Base-by-base conservation (phyloP, 1,140 invertebrate species). In the Cyclargus thomasi region DNA sequence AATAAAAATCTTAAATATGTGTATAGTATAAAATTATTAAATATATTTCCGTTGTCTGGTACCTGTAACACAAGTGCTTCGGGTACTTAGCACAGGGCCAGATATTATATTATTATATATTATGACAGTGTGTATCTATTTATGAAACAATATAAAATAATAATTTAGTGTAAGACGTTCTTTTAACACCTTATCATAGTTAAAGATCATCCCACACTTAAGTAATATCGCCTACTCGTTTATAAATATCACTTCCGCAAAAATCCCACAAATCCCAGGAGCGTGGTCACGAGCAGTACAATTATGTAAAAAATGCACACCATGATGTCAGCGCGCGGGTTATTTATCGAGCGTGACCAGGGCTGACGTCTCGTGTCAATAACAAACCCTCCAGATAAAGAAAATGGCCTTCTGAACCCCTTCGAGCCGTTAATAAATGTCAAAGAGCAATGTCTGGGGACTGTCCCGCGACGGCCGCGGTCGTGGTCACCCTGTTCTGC, bases 391-490 rank as follows among this genome's bases (percentile, higher is more conserved):
- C 71, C 69, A 63, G 68, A 68, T 64, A 67, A 65, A 69, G 65
- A 74, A 77, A 76, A 78, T 75, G 64, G 71, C 73, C 73, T 76
- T 68, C 53, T 65, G 65, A 72, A 79, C 74, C 74, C 82, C 79
- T 81, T 76, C 69, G 53, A 70, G 65, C 72, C 74, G 77, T 85
- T 85, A 83, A 85, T 85, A 85, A 85, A 85, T 83, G 80, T 82
- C 81, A 82, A 16, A 62, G 69, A 66, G 68, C 67, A 68, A 65
- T 53, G 71, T 75, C 47, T 18, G 47, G 47, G 63, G 71, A 53
- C 21, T 20, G 2, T 17, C 39, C 29, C 20, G 53, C 36, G 53
- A 23, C 18, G 39, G 10, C 53, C 53, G 21, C 39, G 55, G 21
- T 4, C 20, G 17, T 59, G 55, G 55, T 20, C 55, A 59, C 55